A percentile compares a stretch with the other conserved stretches of the same genome.
These are phyloP conservation scores for Eulemur macaco DNA, from an alignment of 2,113 vertebrate species.

Conservation along the genomic window DNA sequence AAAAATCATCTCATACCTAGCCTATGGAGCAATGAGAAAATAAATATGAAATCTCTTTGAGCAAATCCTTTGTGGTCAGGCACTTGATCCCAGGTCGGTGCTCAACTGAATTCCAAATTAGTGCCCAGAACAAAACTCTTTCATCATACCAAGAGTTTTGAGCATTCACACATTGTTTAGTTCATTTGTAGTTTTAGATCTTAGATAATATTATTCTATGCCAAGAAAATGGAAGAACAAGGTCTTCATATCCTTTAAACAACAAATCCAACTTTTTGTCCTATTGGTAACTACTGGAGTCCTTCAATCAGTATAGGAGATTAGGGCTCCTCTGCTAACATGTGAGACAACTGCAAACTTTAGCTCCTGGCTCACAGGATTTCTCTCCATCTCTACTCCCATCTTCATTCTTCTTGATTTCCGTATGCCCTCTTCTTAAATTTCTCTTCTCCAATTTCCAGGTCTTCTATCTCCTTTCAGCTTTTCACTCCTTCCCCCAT, in stretches of 20 bases:
- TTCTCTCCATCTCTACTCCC: background rate
- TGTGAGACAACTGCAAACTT: background rate
- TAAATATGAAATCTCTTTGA: background rate
- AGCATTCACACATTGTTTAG: background rate
- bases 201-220: background rate
- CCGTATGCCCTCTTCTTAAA: no score
- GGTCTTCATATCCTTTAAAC: background rate
- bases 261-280: background rate
- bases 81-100: background rate
- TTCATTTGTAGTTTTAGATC: background rate
- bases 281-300: background rate
- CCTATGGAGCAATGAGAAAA: background rate
- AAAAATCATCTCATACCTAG: background rate
- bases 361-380: background rate
- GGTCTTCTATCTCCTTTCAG: background rate
- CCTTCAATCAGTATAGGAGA: rapidly evolving
- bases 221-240: background rate
- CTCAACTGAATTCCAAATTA: background rate
- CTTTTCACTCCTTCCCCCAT: background rate
- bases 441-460: background rate
- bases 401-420: background rate
- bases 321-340: background rate
- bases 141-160: background rate
- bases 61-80: background rate
- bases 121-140: background rate